These are phyloP conservation scores for Muscidifurax raptorellus DNA, from an alignment of 1,140 invertebrate species.

Conservation along the genomic window DNA sequence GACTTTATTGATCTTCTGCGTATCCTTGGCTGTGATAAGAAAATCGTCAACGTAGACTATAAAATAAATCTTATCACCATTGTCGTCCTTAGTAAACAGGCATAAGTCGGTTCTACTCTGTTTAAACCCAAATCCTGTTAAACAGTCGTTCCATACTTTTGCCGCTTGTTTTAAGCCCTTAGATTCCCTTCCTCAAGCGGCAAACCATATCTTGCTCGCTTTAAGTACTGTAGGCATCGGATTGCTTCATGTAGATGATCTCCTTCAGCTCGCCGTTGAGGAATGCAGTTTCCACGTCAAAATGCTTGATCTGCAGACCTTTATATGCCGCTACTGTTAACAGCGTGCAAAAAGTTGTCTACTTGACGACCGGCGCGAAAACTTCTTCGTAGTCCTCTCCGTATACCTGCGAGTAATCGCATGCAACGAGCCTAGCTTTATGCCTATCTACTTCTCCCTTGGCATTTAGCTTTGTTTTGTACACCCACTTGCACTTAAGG, in stretches of 20 bases:
- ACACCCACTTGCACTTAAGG: no score
- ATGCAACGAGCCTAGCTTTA: no score
- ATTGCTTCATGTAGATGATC: slow-evolving; percentile 66
- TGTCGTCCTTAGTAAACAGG: slow-evolving; percentile 29
- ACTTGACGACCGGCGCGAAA: no score
- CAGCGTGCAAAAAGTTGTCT: no score
- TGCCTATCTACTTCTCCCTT: no score
- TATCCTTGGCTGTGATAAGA: not conserved
- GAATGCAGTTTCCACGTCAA: slow-evolving; percentile 63
- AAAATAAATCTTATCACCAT: slow-evolving; percentile 44
- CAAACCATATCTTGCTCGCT: not conserved
- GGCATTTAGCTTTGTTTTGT: no score
- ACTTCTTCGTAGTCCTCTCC: no score
- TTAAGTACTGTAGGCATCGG: slow-evolving; percentile 31
- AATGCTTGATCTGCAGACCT: no score
- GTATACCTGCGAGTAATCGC: no score
- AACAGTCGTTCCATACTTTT: slow-evolving; percentile 20
- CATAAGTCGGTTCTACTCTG: not conserved
- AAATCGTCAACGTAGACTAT: slow-evolving; percentile 26
- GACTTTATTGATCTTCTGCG: no score
- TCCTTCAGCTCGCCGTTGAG: slow-evolving; percentile 51
- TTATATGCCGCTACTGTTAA: no score
- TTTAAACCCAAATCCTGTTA: not conserved
- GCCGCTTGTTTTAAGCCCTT: slow-evolving; percentile 15
- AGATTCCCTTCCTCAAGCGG: slow-evolving; percentile 7